phyloP scores from a whole-genome alignment of 1,140 invertebrate genomes.

The Hycleus phaleratus region DNA sequence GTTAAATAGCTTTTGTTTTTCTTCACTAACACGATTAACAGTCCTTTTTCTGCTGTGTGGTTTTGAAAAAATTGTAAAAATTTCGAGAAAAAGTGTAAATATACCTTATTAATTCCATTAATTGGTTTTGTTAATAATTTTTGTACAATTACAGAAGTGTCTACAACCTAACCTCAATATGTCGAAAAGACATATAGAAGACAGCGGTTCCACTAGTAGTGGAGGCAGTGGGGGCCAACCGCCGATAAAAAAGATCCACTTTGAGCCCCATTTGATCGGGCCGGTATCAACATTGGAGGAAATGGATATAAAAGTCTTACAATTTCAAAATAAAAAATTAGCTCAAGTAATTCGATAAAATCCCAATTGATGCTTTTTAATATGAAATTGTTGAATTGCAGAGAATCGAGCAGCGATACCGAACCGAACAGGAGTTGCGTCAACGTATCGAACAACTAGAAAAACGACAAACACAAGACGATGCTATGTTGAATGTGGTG shows the following conservation, averaged over 20 bases:
- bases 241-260: conserved; percentile 86
- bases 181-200: conserved; percentile 39
- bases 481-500: conserved; percentile 95
- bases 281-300: conserved; percentile 91
- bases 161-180: conserved; percentile 19
- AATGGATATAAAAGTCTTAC: conserved; percentile 94
- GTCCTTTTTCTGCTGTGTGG: background rate
- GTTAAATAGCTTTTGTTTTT: background rate
- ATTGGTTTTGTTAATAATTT: background rate
- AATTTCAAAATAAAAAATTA: conserved; percentile 95
- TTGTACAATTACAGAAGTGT: background rate
- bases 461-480: conserved; percentile 94
- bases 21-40: background rate
- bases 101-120: background rate
- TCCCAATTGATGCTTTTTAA: conserved; percentile 8
- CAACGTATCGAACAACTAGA: conserved; percentile 94
- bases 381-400: conserved; percentile 34
- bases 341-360: conserved; percentile 59
- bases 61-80: background rate
- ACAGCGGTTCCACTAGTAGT: conserved; percentile 17
- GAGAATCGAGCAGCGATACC: conserved; percentile 83
- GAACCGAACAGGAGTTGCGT: conserved; percentile 81
- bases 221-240: conserved; percentile 49
- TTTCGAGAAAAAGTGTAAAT: no score
- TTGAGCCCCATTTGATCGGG: conserved; percentile 87